Base-by-base conservation (phyloP, 2,888 invertebrate genomes). In the Epirrhoe alternata region DNA sequence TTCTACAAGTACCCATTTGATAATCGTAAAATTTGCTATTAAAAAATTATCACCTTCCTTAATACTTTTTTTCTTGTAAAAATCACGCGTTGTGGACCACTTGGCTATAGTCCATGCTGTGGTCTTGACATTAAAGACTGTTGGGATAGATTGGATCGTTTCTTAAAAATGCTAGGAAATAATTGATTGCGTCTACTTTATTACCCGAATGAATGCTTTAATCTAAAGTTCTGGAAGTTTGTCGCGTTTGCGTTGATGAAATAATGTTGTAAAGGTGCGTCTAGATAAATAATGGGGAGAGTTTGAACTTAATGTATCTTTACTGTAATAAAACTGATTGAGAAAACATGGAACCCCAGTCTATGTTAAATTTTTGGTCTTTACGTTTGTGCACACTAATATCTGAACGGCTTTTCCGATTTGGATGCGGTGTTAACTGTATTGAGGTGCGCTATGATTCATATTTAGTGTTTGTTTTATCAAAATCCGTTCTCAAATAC, bases 81-180 rank as follows among this genome's bases (percentile, higher is more conserved):
- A 61, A 45, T 53, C 60, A 57, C 61, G 68, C 47, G 17, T 51
- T n/a, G 31, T 17, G 45, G 0, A 42, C 7, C 63, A 57, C 45
- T 78, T 81, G 81, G 81, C 81, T 60, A 24, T 53, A 42, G 61
- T 79, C 80, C 81, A 75, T 63, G 24, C 58, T 59, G 59, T 60
- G 72, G 64, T 59, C 54, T 62, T 57, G 72, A 69, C 70, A 61
- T 70, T 70, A 72, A 71, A 74, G 24, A 67, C 60, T 54, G 57
- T 56, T 73, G 70, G 74, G 70, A 79, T 77, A 71, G 70, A 79
- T 79, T 63, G 74, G 38, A 31, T 35, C 66, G 64, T 77, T 77
- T 76, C 74, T 69, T 58, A 70, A 69, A 70, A 70, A 72, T 74
- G 61, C 59, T 69, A 24, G 54, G 51, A 64, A 45, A 49, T 67